Conservation (phyloP, 2,888 invertebrate species). For the Conus canariensis region DNA sequence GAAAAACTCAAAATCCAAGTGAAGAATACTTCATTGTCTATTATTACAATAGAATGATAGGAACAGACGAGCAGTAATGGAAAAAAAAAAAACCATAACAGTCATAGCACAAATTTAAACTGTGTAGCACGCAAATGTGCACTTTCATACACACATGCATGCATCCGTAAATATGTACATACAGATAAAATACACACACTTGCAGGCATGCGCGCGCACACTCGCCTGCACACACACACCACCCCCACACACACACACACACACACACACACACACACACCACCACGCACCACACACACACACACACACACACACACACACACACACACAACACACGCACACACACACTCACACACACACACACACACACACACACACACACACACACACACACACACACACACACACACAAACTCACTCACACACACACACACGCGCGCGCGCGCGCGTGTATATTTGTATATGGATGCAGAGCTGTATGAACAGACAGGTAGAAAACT, state of each 20-base stretch:
- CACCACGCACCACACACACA: no score
- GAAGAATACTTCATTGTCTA: not conserved
- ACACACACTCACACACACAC: no score
- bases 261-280: not conserved
- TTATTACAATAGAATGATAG: not conserved
- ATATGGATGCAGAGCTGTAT: not conserved
- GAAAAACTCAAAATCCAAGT: not conserved
- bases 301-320: no score
- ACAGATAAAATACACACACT: not conserved
- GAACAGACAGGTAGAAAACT: not conserved
- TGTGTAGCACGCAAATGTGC: not conserved
- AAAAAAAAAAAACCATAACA: not conserved
- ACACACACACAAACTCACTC: no score
- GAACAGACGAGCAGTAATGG: no score
- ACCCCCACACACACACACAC: no score
- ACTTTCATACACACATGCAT: not conserved
- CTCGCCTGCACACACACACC: no score
- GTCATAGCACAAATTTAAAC: not conserved
- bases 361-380: no score
- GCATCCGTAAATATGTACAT: not conserved
- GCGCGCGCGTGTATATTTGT: no score
- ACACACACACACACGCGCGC: no score
- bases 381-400: no score
- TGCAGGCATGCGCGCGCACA: not conserved
- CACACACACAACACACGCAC: no score